Evolutionary conservation across 2,888 invertebrate species (phyloP), one percentile per base, ranked within the genome.

Genomic region (Deilephila porcellus): DNA sequence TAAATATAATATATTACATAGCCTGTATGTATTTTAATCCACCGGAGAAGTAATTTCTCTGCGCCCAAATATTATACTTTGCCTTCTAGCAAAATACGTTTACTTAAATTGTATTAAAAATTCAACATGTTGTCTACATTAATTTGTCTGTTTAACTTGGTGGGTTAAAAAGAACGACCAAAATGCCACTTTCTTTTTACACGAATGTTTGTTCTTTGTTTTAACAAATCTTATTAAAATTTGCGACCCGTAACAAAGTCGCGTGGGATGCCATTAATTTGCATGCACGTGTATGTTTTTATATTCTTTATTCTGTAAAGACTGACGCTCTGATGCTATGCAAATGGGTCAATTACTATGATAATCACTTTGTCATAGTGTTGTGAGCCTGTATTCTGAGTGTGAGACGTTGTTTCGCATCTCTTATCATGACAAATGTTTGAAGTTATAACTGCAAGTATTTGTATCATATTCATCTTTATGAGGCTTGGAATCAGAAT

Each of bases 361-460:
- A n/a, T 63, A 63, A 37, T 63, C 63, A 63, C n/a, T 19, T 32
- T 63, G 14, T 63, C 34, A 32, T 32, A 62, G 60, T 62, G 29
- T 32, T 63, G 63, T 63, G 19, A 63, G 34, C 19, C 6, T 32
- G 63, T 32, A 63, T 63, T 63, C 63, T 6, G 63, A 63, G 19
- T 34, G 32, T 63, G 63, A 63, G 25, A 63, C 34, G 19, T 34
- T 34, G 34, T 63, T 63, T 4, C 32, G 63, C 14, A 63, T 63
- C 32, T 4, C 19, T 29, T n/a, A 5, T 63, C 11, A 34, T 34
- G 19, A 32, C 63, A 34, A 34, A 63, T 34, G 8, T 63, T 63
- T 60, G 11, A 60, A 60, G 17, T 17, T 25, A 25, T 60, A 11
- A 3, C 45, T 45, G 3, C 45, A 45, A 45, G 32, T 32, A 25